Evolutionary conservation across 2,113 vertebrate genomes (phyloP).

Genomic region (Choloepus hoffmanni): DNA sequence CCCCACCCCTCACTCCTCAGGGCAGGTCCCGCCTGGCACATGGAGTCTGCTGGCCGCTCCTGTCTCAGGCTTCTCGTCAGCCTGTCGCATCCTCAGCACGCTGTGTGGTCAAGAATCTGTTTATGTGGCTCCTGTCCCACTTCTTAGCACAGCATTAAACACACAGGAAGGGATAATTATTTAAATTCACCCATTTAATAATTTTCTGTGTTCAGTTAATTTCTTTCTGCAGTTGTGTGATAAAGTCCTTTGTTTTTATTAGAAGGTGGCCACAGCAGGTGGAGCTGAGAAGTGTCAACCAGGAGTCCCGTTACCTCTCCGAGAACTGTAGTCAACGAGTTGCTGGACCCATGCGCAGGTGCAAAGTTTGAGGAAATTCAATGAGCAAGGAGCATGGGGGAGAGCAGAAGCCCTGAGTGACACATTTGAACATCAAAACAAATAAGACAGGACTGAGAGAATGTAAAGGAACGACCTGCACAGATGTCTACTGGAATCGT

Average conservation of each 20-base stretch:
- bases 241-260: accelerated
- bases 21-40: no score
- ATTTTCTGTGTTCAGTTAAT: no score
- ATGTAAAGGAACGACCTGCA: background rate
- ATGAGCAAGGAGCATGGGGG: background rate
- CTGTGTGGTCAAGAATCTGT: accelerated
- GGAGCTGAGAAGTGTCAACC: accelerated
- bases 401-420: background rate
- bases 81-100: accelerated
- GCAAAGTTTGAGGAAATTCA: background rate
- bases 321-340: background rate
- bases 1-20: background rate
- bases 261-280: accelerated
- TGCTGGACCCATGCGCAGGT: background rate
- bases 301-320: accelerated
- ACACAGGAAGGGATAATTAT: background rate
- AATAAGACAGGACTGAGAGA: background rate
- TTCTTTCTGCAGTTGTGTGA: background rate
- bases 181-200: accelerated
- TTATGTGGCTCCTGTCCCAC: accelerated
- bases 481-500: no score
- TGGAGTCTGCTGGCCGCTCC: background rate
- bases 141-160: accelerated
- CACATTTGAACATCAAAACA: background rate
- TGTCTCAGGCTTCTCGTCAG: background rate